These are phyloP conservation scores for Byasa hedistus DNA, from an alignment of 2,888 invertebrate genomes.

Conservation along the genomic window DNA sequence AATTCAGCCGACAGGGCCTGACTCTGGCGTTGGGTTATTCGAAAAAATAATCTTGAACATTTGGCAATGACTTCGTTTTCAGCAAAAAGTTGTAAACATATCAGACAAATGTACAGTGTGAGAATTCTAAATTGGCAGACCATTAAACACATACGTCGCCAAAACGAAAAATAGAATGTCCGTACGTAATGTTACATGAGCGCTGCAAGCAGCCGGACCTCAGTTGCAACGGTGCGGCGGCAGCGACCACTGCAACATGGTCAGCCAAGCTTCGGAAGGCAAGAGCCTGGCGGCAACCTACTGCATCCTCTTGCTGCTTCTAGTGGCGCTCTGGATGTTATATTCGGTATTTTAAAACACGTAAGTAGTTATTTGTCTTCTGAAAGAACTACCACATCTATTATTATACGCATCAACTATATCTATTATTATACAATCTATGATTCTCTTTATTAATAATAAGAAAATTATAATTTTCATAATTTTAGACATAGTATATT, in stretches of 20 bases:
- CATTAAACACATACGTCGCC: constrained; percentile 61
- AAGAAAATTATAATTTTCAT: no score
- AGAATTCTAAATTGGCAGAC: constrained; percentile 48
- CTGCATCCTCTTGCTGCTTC: constrained; percentile 81
- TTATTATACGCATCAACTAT: no score
- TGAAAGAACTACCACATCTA: no score
- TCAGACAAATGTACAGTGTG: constrained; percentile 35
- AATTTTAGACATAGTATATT: no score
- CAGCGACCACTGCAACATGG: constrained; percentile 47
- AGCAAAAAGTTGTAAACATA: constrained; percentile 40
- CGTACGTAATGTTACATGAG: constrained; percentile 49
- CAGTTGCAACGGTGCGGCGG: constrained; percentile 58
- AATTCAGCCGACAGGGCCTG: constrained; percentile 63
- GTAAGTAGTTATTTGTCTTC: no score
- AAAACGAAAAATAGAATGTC: constrained; percentile 57
- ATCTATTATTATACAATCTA: no score
- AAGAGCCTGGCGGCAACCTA: constrained; percentile 84
- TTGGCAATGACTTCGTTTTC: constrained; percentile 18
- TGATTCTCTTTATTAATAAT: no score
- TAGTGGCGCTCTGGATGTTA: constrained; percentile 82
- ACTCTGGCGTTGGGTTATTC: constrained; percentile 38
- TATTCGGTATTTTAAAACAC: constrained; percentile 80
- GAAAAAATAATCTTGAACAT: background rate
- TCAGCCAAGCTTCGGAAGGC: constrained; percentile 73
- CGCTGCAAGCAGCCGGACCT: constrained; percentile 45